These are phyloP conservation scores for Athalia circularis DNA, from an alignment of 2,888 invertebrate species.

Conservation along the genomic window DNA sequence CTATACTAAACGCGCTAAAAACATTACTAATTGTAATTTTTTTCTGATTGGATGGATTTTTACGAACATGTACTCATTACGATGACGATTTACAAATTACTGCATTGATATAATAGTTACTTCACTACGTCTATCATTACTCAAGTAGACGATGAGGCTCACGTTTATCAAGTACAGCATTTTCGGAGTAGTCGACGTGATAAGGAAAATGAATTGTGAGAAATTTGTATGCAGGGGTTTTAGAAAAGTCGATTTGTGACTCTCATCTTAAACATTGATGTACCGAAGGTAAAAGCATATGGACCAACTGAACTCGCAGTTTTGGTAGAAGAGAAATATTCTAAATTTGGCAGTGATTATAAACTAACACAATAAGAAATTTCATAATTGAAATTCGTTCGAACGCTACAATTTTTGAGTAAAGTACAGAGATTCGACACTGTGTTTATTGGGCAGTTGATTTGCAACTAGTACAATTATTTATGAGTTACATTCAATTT, in stretches of 20 bases:
- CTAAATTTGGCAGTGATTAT: conserved; percentile 33
- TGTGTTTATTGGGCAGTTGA: conserved; percentile 51
- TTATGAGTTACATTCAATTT: conserved; percentile 66
- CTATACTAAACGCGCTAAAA: conserved; percentile 39
- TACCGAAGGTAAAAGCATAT: neutral
- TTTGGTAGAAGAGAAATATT: neutral
- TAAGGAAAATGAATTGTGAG: conserved; percentile 3
- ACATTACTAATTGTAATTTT: conserved; percentile 42
- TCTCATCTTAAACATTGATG: neutral
- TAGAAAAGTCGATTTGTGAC: neutral
- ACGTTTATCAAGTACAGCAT: conserved; percentile 4
- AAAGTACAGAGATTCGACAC: conserved; percentile 15
- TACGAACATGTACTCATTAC: conserved; percentile 47
- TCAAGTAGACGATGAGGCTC: conserved; percentile 22
- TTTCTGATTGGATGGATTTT: conserved; percentile 55
- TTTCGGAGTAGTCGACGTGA: conserved; percentile 9
- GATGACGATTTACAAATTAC: conserved; percentile 39
- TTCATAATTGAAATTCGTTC: neutral
- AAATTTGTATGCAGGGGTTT: neutral
- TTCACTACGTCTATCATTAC: conserved; percentile 18
- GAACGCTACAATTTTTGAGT: neutral
- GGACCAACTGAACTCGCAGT: conserved; percentile 18
- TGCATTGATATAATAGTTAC: conserved; percentile 30
- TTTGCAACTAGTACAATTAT: conserved; percentile 56
- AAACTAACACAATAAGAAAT: conserved; percentile 5